Evolutionary conservation across 2,113 vertebrate species (phyloP).

Genomic region (Lonchura striata): DNA sequence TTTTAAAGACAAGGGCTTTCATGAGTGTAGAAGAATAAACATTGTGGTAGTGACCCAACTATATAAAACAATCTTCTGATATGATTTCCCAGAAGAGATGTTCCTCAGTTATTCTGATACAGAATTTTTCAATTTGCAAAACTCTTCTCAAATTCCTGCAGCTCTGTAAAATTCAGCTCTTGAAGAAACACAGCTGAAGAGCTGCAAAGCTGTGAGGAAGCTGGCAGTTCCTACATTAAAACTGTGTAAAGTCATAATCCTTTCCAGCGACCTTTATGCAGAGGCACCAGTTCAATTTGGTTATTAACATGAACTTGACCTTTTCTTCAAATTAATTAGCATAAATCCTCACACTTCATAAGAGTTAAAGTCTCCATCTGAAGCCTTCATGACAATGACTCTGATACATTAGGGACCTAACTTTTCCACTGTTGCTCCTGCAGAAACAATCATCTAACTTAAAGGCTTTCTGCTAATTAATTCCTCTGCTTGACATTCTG

Average conservation of each 20-base stretch:
- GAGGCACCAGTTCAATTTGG: neutral
- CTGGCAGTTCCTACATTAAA: neutral
- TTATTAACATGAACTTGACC: constrained; percentile 20
- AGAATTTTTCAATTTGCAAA: neutral
- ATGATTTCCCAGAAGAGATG: neutral
- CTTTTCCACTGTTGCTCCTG: neutral
- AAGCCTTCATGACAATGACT: neutral
- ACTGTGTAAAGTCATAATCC: neutral
- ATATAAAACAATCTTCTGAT: neutral
- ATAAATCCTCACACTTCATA: neutral
- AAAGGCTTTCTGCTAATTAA: constrained; percentile 1
- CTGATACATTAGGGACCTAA: neutral
- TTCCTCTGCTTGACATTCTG: neutral
- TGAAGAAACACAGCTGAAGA: neutral
- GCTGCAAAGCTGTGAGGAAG: neutral
- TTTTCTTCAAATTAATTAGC: constrained; percentile 26
- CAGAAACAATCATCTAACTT: neutral
- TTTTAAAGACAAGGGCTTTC: neutral
- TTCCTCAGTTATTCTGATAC: neutral
- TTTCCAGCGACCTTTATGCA: neutral
- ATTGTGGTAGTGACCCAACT: neutral
- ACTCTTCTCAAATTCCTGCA: neutral
- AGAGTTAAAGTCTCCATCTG: neutral
- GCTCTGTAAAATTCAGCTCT: neutral
- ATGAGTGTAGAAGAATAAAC: neutral